These are phyloP conservation scores for Micropoecilia bifurca DNA, from an alignment of 2,797 vertebrate genomes.

Conservation along the genomic window DNA sequence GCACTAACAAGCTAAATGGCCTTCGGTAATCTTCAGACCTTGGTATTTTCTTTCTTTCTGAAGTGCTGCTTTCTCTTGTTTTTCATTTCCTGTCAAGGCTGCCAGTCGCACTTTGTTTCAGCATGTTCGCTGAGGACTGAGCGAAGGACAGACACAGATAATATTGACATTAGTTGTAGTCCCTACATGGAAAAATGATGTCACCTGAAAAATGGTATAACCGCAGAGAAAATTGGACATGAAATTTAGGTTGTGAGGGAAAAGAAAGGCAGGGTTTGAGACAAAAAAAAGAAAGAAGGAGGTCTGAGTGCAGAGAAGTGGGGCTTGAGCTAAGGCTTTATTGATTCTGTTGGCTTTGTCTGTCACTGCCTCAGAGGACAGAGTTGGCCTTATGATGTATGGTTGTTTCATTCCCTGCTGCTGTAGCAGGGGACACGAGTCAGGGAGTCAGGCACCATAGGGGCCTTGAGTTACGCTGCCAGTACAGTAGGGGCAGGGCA, in stretches of 20 bases:
- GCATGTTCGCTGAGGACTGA: slow-evolving; percentile 67
- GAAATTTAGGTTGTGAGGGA: slow-evolving; percentile 20
- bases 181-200: slow-evolving; percentile 64
- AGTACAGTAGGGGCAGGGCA: slow-evolving; percentile 44
- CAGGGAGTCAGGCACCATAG: slow-evolving; percentile 57
- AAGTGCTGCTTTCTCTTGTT: slow-evolving; percentile 44
- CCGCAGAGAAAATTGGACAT: slow-evolving; percentile 32
- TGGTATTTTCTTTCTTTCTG: slow-evolving; percentile 59
- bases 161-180: slow-evolving; percentile 73
- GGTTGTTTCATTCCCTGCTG: slow-evolving; percentile 53
- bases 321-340: slow-evolving; percentile 66
- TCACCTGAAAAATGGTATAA: slow-evolving; percentile 38
- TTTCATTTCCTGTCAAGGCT: slow-evolving; percentile 68
- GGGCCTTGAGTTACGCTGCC: slow-evolving; percentile 53
- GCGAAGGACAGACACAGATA: slow-evolving; percentile 66
- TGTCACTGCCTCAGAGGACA: slow-evolving; percentile 67
- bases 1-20: slow-evolving; percentile 76
- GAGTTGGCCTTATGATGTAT: slow-evolving; percentile 74
- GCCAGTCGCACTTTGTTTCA: slow-evolving; percentile 64
- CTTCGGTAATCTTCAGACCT: slow-evolving; percentile 71
- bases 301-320: slow-evolving; percentile 52
- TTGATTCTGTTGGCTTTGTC: slow-evolving; percentile 76
- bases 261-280: slow-evolving; percentile 35
- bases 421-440: slow-evolving; percentile 58
- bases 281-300: slow-evolving; percentile 39